phyloP scores from a whole-genome alignment of 1,140 invertebrate genomes.

The Drosophila subobscura region DNA sequence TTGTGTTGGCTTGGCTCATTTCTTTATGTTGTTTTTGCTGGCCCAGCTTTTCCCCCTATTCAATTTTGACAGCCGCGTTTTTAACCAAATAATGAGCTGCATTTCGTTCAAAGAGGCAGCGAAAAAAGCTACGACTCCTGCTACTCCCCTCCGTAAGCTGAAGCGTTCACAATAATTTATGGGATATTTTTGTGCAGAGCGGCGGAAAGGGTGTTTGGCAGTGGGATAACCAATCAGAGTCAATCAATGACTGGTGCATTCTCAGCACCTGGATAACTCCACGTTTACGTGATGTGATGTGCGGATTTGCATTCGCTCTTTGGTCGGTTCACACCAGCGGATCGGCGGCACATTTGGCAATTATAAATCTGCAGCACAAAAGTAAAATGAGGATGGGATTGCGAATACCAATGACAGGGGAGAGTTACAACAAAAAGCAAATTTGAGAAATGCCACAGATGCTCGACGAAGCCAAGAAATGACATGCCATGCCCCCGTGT shows the following conservation, averaged over 20 bases:
- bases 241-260: too few relatives aligned
- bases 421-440: conserved; percentile 35
- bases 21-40: conserved; percentile 25
- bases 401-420: conserved; percentile 47
- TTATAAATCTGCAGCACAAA: conserved; percentile 59
- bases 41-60: conserved; percentile 66
- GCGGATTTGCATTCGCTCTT: not conserved
- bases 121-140: conserved; percentile 9
- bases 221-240: too few relatives aligned
- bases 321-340: not conserved
- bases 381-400: conserved; percentile 68
- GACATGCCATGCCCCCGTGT: conserved; percentile 64
- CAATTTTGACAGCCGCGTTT: conserved; percentile 78
- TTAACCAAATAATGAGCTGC: conserved; percentile 76
- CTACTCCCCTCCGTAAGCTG: too few relatives aligned
- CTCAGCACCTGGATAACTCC: conserved; percentile 10
- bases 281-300: conserved; percentile 61
- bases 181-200: too few relatives aligned
- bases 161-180: too few relatives aligned
- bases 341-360: conserved; percentile 46
- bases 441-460: conserved; percentile 75
- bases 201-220: too few relatives aligned
- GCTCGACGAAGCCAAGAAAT: conserved; percentile 73
- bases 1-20: conserved; percentile 27
- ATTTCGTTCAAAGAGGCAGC: conserved; percentile 50